phyloP scores from a whole-genome alignment of 2,888 invertebrate genomes.

The Eudasyphora cyanicolor region DNA sequence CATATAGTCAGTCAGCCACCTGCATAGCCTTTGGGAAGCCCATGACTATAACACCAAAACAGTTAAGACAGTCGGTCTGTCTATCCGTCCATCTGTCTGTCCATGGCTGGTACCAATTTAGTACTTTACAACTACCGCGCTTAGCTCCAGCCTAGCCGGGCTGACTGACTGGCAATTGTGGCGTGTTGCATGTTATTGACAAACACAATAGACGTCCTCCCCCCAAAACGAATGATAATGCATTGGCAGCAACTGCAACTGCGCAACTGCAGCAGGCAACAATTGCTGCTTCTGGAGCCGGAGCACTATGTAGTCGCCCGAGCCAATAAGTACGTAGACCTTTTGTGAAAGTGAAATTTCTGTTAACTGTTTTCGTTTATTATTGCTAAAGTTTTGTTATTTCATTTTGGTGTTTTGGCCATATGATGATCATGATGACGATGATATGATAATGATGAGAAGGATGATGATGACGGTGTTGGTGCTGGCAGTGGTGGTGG shows the following conservation, averaged over 20 bases:
- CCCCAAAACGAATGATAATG: constrained; percentile 34
- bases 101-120: constrained; percentile 50
- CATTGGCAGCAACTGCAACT: constrained; percentile 5
- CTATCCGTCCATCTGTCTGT: background rate
- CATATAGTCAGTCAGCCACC: constrained; percentile 48
- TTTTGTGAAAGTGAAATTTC: constrained; percentile 78
- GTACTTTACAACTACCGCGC: constrained; percentile 62
- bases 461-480: constrained; percentile 30
- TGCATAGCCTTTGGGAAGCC: constrained; percentile 58
- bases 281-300: constrained; percentile 45
- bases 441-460: too few species aligned
- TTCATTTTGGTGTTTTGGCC: constrained; percentile 32
- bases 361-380: constrained; percentile 54
- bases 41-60: constrained; percentile 27
- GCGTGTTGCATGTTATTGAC: constrained; percentile 60
- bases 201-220: too few species aligned
- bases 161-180: constrained; percentile 54
- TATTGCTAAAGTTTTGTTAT: constrained; percentile 53
- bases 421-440: constrained; percentile 30
- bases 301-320: constrained; percentile 30
- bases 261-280: constrained; percentile 59
- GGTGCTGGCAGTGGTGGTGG: constrained; percentile 18
- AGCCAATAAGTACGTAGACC: constrained; percentile 72
- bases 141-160: constrained; percentile 58
- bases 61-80: background rate